These are phyloP conservation scores for Chalcis sispes DNA, from an alignment of 2,888 invertebrate genomes.

Conservation along the genomic window DNA sequence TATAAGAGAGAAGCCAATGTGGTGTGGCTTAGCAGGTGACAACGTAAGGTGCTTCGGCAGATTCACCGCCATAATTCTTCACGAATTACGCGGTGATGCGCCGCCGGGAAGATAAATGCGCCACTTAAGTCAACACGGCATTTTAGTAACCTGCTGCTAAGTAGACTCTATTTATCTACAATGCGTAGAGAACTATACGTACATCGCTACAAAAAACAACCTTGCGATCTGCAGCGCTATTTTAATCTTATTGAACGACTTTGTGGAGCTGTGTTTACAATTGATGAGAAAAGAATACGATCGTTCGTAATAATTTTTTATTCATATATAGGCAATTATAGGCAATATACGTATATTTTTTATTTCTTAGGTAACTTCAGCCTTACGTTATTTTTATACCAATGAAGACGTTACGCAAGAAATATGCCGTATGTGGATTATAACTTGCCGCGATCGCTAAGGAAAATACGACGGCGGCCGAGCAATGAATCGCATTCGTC, in stretches of 20 bases:
- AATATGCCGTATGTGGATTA: background rate
- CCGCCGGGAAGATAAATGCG: slow-evolving; percentile 63
- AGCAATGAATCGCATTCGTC: background rate
- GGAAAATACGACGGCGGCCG: slow-evolving; percentile 16
- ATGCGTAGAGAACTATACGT: background rate
- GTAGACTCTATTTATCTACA: slow-evolving; percentile 31
- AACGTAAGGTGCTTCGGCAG: slow-evolving; percentile 68
- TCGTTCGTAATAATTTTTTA: too few species aligned
- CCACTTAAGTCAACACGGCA: slow-evolving; percentile 65
- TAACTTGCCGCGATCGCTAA: background rate
- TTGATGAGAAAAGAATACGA: slow-evolving; percentile 31
- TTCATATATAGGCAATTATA: too few species aligned
- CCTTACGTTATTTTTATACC: slow-evolving; percentile 29
- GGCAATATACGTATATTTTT: too few species aligned
- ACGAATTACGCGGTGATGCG: slow-evolving; percentile 52
- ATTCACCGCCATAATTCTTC: slow-evolving; percentile 73
- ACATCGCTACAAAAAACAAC: background rate
- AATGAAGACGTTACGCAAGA: slow-evolving; percentile 41
- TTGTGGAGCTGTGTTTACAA: slow-evolving; percentile 10
- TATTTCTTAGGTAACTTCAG: too few species aligned
- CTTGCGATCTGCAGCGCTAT: background rate
- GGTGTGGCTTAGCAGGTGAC: slow-evolving; percentile 69
- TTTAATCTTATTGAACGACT: background rate
- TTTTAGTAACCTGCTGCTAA: slow-evolving; percentile 62
- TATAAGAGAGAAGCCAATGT: too few species aligned